phyloP scores from a whole-genome alignment of 2,797 vertebrate species.

The Botia kubotai region DNA sequence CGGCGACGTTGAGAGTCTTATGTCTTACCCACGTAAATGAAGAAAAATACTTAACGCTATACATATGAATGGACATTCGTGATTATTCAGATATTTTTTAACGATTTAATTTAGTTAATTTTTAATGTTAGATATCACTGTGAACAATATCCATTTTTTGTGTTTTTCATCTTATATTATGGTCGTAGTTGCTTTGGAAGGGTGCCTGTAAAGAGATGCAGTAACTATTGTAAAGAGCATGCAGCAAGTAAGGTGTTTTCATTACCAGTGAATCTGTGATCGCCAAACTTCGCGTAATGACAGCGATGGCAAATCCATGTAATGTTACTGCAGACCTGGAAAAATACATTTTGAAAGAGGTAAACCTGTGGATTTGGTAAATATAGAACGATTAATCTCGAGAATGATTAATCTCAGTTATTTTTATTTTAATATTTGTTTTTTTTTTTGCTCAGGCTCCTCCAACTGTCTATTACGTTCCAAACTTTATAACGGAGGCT shows the following conservation, averaged over 20 bases:
- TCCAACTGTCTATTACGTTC: too few relatives aligned
- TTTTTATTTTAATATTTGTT: not conserved
- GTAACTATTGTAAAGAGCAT: not conserved
- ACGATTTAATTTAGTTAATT: not conserved
- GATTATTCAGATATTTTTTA: not conserved
- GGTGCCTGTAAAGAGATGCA: not conserved
- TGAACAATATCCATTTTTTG: not conserved
- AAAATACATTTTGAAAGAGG: constrained; percentile 45
- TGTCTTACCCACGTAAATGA: not conserved
- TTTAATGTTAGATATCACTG: not conserved
- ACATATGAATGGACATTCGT: not conserved
- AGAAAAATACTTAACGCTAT: not conserved
- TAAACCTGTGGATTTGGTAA: not conserved
- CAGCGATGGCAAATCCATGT: constrained; percentile 32
- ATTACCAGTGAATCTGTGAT: too few relatives aligned
- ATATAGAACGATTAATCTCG: not conserved
- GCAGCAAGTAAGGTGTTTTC: not conserved
- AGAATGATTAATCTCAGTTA: not conserved
- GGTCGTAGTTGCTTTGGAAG: not conserved
- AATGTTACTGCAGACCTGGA: constrained; percentile 32
- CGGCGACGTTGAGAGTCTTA: not conserved
- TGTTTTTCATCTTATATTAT: not conserved
- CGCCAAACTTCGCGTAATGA: not conserved
- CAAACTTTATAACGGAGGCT: constrained; percentile 79
- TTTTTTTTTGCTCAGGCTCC: constrained; percentile 74